A percentile compares a stretch with the other conserved stretches of the same genome.
phyloP scores from a whole-genome alignment of 2,113 vertebrate genomes.

The Otis tarda region DNA sequence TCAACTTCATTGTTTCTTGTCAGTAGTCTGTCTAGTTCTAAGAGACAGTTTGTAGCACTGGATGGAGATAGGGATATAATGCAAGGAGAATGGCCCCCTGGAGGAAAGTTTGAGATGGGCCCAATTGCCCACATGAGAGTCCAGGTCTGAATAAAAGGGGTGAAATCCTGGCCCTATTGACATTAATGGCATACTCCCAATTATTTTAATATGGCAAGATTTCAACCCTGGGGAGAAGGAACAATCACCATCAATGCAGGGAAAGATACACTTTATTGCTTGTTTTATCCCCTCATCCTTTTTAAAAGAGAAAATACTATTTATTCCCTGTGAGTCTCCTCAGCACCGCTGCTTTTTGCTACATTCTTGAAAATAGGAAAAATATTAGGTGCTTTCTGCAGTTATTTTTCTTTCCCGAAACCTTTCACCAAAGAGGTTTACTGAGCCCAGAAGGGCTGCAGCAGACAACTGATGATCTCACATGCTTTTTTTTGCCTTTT shows the following conservation, averaged over 20 bases:
- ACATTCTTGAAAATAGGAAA: not conserved
- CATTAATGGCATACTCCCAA: not conserved
- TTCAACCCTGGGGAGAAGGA: not conserved
- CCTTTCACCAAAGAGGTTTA: not conserved
- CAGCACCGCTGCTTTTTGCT: not conserved
- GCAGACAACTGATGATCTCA: not conserved
- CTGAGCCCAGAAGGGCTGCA: not conserved
- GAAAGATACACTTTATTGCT: not conserved
- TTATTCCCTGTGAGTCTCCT: not conserved
- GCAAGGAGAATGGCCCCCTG: slow-evolving; percentile 13
- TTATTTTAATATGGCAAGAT: slow-evolving; percentile 26
- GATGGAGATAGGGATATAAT: not conserved
- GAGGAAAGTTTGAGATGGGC: slow-evolving; percentile 12
- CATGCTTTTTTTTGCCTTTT: not conserved
- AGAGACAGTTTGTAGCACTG: not conserved
- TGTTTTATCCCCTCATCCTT: not conserved
- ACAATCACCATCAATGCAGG: not conserved
- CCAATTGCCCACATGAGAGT: not conserved
- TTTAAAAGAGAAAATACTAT: not conserved
- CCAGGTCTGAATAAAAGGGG: slow-evolving; percentile 17
- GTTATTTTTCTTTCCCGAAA: not conserved
- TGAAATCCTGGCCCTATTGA: not conserved
- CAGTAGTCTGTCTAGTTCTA: not conserved
- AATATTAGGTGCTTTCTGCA: not conserved
- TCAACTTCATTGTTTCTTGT: not conserved